Evolutionary conservation across 2,113 vertebrate genomes (phyloP).

Genomic region (Argyrosomus japonicus): DNA sequence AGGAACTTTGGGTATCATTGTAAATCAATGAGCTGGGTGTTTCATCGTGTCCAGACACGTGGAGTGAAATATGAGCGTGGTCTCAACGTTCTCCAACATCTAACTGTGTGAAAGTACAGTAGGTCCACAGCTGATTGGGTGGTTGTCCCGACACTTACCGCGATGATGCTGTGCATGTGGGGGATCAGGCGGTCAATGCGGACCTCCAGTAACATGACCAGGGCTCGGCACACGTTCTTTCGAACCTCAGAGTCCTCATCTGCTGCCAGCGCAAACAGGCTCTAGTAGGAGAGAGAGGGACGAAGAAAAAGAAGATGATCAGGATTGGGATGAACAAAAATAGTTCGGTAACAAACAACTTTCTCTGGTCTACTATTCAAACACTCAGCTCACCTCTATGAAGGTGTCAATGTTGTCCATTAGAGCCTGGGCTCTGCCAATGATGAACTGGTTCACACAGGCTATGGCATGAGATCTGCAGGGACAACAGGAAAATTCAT

Average conservation of each 20-base stretch:
- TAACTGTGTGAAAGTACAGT: background rate
- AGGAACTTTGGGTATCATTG: slow-evolving; percentile 72
- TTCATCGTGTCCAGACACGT: slow-evolving; percentile 65
- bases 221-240: slow-evolving; percentile 93
- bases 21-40: slow-evolving; percentile 74
- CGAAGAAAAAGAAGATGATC: too few species aligned
- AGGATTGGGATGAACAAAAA: background rate
- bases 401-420: slow-evolving; percentile 98
- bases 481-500: background rate
- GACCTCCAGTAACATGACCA: slow-evolving; percentile 96
- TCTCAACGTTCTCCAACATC: background rate
- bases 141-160: slow-evolving; percentile 78
- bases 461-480: slow-evolving; percentile 93
- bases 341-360: background rate
- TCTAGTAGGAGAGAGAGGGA: slow-evolving; percentile 74
- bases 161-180: slow-evolving; percentile 97
- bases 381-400: slow-evolving; percentile 87
- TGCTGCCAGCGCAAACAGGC: slow-evolving; percentile 87
- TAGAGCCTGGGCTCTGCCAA: slow-evolving; percentile 93
- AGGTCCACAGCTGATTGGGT: background rate
- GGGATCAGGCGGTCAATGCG: slow-evolving; percentile 94
- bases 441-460: slow-evolving; percentile 97
- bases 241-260: slow-evolving; percentile 90
- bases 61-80: background rate
- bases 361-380: background rate